Percentiles rank a stretch among this genome's conserved stretches.
These are phyloP conservation scores for Coboldia fuscipes DNA, from an alignment of 1,140 invertebrate species.

Conservation along the genomic window DNA sequence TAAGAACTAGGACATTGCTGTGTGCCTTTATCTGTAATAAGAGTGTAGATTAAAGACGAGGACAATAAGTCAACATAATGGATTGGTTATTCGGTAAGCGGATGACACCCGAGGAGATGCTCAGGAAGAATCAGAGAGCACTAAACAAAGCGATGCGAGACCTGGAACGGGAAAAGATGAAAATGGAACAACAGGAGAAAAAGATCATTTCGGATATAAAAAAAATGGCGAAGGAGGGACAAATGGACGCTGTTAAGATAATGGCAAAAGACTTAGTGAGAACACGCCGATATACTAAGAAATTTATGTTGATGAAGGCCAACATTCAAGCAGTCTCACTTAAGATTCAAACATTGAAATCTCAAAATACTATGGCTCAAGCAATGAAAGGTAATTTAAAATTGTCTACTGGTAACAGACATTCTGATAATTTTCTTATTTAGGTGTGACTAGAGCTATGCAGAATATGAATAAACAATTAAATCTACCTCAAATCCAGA, in stretches of 20 bases:
- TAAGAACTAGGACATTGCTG: no score
- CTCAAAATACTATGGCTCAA: conserved; percentile 97
- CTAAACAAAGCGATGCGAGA: conserved; percentile 98
- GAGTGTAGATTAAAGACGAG: not conserved
- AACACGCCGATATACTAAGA: conserved; percentile 87
- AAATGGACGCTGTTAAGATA: conserved; percentile 99
- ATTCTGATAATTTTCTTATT: not conserved
- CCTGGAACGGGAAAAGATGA: conserved; percentile 76
- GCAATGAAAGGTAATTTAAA: conserved; percentile 91
- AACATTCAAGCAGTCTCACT: conserved; percentile 98
- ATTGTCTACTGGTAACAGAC: no score
- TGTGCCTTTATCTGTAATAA: no score
- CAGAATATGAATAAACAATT: conserved; percentile 94
- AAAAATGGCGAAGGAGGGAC: conserved; percentile 95
- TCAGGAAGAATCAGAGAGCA: conserved; percentile 93
- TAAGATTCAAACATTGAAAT: conserved; percentile 95
- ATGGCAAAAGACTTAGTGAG: conserved; percentile 99
- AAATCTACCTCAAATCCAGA: conserved; percentile 97
- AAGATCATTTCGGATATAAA: conserved; percentile 98
- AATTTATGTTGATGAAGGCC: conserved; percentile 98
- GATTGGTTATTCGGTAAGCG: conserved; percentile 95
- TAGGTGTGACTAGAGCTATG: conserved; percentile 91
- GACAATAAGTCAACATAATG: conserved; percentile 27
- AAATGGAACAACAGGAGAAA: conserved; percentile 98
- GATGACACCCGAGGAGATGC: conserved; percentile 93